Conservation (phyloP, 2,797 vertebrate genomes). For the Acomys russatus region DNA sequence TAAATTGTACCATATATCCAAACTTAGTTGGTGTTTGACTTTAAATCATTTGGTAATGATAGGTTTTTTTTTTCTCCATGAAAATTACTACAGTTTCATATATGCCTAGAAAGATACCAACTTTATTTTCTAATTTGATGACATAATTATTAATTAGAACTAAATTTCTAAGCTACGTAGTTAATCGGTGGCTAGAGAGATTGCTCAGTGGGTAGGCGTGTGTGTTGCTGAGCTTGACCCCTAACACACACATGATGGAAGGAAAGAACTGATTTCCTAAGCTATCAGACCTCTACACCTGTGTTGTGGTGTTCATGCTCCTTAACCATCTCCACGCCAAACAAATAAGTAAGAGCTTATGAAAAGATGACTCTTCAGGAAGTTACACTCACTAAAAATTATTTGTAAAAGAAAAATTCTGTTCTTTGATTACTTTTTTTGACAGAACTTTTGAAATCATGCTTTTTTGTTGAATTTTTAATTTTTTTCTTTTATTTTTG, state of each 20-base stretch:
- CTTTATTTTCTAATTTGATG: background rate
- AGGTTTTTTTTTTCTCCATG: background rate
- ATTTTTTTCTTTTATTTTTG: background rate
- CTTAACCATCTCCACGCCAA: background rate
- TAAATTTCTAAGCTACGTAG: background rate
- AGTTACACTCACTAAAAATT: background rate
- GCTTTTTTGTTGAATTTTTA: background rate
- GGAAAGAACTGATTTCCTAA: background rate
- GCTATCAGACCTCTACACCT: background rate
- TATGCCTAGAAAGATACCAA: background rate
- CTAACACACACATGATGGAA: background rate
- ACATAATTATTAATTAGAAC: background rate
- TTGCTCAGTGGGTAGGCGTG: background rate
- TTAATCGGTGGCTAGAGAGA: background rate
- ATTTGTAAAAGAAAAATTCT: background rate
- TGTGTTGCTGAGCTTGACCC: background rate
- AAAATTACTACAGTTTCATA: background rate
- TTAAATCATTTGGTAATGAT: background rate
- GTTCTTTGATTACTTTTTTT: background rate
- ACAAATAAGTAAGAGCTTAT: background rate
- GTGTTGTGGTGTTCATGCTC: background rate
- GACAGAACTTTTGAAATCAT: background rate
- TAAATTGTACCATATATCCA: background rate
- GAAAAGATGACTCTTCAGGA: background rate
- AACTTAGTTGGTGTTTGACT: background rate